Conservation (phyloP, 2,888 invertebrate species). For the Luperina testacea region DNA sequence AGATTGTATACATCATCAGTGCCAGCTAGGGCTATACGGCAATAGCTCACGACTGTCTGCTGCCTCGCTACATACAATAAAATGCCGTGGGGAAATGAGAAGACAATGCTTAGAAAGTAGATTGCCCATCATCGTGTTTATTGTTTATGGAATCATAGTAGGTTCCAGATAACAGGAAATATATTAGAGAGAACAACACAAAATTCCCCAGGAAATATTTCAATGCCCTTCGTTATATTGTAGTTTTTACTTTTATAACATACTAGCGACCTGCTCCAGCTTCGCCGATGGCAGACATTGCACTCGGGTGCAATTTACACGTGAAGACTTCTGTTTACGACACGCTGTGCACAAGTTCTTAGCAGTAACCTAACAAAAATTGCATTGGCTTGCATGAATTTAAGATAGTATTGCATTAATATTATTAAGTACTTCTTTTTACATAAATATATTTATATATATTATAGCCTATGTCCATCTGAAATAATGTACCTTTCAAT, state of each 20-base stretch:
- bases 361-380: background rate
- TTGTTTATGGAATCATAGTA: background rate
- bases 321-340: background rate
- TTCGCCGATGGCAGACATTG: no score
- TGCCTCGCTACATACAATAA: background rate
- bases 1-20: slow-evolving; percentile 1
- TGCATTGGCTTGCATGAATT: background rate
- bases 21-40: background rate
- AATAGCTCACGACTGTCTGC: slow-evolving; percentile 11
- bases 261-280: background rate
- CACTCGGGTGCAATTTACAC: background rate
- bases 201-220: background rate
- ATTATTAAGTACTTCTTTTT: no score
- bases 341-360: no score
- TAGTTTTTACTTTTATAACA: background rate
- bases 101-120: slow-evolving; percentile 1
- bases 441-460: no score
- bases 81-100: slow-evolving; percentile 2
- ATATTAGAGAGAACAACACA: background rate
- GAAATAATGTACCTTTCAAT: no score
- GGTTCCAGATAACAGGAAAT: background rate
- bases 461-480: no score
- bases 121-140: background rate
- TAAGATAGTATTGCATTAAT: no score
- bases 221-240: background rate